Evolutionary conservation across 2,797 vertebrate species (phyloP).

Genomic region (Eulemur coronatus): DNA sequence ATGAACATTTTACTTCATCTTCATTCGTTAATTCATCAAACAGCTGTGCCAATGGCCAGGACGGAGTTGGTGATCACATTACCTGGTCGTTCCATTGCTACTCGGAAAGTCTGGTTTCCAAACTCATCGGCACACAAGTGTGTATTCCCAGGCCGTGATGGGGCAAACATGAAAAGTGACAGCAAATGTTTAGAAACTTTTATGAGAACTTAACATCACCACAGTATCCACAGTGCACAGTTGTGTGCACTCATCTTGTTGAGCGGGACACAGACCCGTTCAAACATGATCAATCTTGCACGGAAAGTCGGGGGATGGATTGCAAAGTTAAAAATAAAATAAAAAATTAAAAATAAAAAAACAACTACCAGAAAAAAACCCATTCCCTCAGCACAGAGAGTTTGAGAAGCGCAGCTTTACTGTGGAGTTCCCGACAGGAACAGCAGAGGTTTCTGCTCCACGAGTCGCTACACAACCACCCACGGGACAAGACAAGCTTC

Average conservation of each 20-base stretch:
- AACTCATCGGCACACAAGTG: background rate
- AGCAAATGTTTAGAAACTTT: background rate
- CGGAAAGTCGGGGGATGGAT: background rate
- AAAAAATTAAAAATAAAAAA: background rate
- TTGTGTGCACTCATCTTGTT: background rate
- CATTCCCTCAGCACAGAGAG: background rate
- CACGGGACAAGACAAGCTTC: background rate
- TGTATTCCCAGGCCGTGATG: background rate
- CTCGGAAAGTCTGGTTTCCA: background rate
- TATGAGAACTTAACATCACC: background rate
- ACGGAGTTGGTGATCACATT: background rate
- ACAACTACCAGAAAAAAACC: background rate
- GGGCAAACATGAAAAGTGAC: background rate
- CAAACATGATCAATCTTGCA: background rate
- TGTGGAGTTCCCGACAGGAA: background rate
- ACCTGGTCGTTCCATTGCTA: too few relatives aligned
- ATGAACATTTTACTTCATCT: background rate
- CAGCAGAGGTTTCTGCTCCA: background rate
- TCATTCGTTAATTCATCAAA: background rate
- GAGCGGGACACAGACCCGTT: background rate
- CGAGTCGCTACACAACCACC: too few relatives aligned
- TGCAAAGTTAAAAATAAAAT: background rate
- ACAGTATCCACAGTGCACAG: too few relatives aligned
- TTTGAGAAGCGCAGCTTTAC: background rate
- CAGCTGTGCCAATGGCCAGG: background rate